A percentile compares a stretch with the other conserved stretches of the same genome.
These are phyloP conservation scores for Neuroterus valhalla DNA, from an alignment of 1,140 invertebrate genomes.

Conservation along the genomic window DNA sequence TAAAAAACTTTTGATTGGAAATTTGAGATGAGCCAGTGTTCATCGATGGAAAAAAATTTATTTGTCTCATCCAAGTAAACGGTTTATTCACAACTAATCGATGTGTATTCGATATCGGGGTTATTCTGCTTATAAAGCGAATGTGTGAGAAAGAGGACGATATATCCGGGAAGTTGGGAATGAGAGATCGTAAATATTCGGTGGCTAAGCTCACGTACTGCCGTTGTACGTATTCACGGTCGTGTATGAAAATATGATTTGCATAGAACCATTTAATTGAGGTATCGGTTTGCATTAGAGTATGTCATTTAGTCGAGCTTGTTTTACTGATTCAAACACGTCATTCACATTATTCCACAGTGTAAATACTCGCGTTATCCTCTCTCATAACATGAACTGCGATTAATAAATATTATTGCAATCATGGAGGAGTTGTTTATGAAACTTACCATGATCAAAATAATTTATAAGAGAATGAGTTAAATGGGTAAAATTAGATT, in stretches of 20 bases:
- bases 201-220: constrained; percentile 11
- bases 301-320: constrained; percentile 50
- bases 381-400: neutral
- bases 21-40: too few species aligned
- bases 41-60: neutral
- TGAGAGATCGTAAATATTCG: constrained; percentile 4
- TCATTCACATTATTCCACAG: constrained; percentile 24
- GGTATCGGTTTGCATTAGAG: constrained; percentile 50
- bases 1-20: too few species aligned
- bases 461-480: too few species aligned
- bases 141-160: constrained; percentile 16
- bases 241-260: constrained; percentile 45
- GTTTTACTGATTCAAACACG: constrained; percentile 41
- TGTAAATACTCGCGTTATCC: neutral
- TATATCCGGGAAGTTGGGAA: neutral
- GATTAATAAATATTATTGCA: too few species aligned
- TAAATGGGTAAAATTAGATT: too few species aligned
- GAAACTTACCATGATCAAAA: too few species aligned
- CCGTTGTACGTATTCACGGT: constrained; percentile 27
- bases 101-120: neutral
- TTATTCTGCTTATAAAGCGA: neutral
- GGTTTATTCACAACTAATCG: constrained; percentile 1
- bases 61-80: neutral
- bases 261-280: constrained; percentile 49
- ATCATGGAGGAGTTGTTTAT: too few species aligned